Evolutionary conservation across 1,140 invertebrate genomes (phyloP).

Genomic region (Drosophila insularis): DNA sequence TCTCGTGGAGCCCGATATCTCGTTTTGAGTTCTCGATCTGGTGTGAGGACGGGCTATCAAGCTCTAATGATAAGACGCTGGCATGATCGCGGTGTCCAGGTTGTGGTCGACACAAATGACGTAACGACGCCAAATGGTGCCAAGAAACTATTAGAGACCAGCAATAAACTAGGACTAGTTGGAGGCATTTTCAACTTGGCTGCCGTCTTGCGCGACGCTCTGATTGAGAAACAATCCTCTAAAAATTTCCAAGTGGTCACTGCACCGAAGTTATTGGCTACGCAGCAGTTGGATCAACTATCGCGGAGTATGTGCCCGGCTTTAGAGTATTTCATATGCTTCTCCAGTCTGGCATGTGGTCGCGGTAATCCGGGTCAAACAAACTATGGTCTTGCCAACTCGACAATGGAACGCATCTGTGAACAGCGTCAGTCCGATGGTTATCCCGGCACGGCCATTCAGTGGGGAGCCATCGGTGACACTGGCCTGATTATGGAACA

Average conservation of each 20-base stretch:
- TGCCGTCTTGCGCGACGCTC: slow-evolving; percentile 92
- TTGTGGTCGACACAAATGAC: slow-evolving; percentile 88
- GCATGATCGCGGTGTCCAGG: slow-evolving; percentile 87
- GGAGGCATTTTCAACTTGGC: slow-evolving; percentile 98
- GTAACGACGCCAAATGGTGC: slow-evolving; percentile 87
- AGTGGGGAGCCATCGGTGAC: slow-evolving; percentile 99
- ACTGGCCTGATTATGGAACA: slow-evolving; percentile 95
- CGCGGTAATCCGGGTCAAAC: slow-evolving; percentile 96
- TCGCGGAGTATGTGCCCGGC: slow-evolving; percentile 89
- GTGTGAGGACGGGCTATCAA: slow-evolving; percentile 94
- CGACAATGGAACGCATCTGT: slow-evolving; percentile 96
- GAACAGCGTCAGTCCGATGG: slow-evolving; percentile 91
- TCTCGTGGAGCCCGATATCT: slow-evolving; percentile 91
- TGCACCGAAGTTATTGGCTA: slow-evolving; percentile 92
- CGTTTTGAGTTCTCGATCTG: slow-evolving; percentile 93
- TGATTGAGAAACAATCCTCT: slow-evolving; percentile 93
- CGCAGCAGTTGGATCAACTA: slow-evolving; percentile 89
- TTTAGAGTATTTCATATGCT: slow-evolving; percentile 95
- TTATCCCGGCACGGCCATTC: slow-evolving; percentile 92
- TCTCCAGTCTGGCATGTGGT: slow-evolving; percentile 97
- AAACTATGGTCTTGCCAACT: slow-evolving; percentile 98
- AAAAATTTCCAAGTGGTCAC: slow-evolving; percentile 90
- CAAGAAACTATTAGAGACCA: slow-evolving; percentile 87
- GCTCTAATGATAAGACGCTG: slow-evolving; percentile 89
- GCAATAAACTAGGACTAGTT: slow-evolving; percentile 89